These are phyloP conservation scores for Phrynosoma platyrhinos DNA, from an alignment of 2,113 vertebrate species.

Conservation along the genomic window DNA sequence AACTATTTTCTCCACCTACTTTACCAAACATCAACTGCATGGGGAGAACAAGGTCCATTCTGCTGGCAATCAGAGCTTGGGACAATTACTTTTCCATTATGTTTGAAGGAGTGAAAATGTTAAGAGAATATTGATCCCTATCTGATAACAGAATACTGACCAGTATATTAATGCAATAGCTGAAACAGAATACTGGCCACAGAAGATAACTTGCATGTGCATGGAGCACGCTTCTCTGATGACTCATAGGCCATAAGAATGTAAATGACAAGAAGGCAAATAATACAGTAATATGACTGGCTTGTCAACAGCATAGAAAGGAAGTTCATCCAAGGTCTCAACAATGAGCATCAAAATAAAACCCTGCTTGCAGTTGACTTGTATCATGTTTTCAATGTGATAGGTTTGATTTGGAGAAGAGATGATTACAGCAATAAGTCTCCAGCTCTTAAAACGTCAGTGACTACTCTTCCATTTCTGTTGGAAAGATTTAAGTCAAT, in stretches of 20 bases:
- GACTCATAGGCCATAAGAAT: not conserved
- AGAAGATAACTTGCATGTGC: not conserved
- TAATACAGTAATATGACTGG: not conserved
- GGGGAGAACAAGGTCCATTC: no score
- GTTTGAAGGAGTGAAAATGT: no score
- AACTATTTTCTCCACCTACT: no score
- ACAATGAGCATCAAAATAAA: not conserved
- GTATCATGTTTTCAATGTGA: not conserved
- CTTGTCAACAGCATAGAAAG: not conserved
- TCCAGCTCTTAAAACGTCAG: not conserved
- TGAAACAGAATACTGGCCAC: no score
- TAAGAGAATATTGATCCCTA: no score
- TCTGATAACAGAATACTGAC: no score
- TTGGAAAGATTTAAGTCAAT: not conserved
- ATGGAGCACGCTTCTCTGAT: fast-evolving
- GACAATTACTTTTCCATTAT: no score
- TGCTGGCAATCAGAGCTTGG: no score
- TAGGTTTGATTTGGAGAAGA: not conserved
- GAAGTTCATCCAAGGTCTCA: conserved; percentile 4
- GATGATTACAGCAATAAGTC: not conserved
- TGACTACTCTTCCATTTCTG: not conserved
- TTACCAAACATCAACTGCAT: no score
- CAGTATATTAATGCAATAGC: no score
- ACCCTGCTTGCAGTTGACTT: conserved; percentile 13
- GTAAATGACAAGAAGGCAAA: not conserved